Evolutionary conservation across 2,797 vertebrate species (phyloP), one percentile per base, ranked within the genome.

Genomic region (Melopsittacus undulatus): DNA sequence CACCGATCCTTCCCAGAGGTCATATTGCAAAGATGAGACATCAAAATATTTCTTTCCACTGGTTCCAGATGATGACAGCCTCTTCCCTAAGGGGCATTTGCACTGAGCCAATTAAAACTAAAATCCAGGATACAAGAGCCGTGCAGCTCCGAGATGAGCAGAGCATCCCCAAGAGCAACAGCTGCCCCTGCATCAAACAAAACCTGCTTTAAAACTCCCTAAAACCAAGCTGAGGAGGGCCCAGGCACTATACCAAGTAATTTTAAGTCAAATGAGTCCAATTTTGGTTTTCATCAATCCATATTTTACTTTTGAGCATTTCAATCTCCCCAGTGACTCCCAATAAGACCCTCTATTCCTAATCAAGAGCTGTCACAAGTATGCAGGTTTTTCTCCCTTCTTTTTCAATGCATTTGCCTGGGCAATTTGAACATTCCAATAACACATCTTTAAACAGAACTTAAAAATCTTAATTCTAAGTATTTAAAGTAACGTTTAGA

Each of bases 1-100:
- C 77, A 43, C 36, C 2, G 29, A 81, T 4, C 77, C 85, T 32
- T 43, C 76, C 90, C 90, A 10, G 10, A 30, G 52, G n/a, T 16
- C 0, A 0, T 3, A 7, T 7, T 70, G 38, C 91, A 48, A 79
- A 34, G 45, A 15, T 0, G 12, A 56, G 69, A 21, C 40, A 64
- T 24, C 42, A 9, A 54, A 46, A 34, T 12, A 5, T 1, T 67
- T 56, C 24, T 40, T 7, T 9, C 48, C 76, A 4, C 73, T 11
- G 69, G 30, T 12, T 95, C 61, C 5, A 43, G 66, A 13, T 9
- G 10, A 2, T 66, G 83, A 9, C 69, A 91, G 69, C 13, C 34
- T 86, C 80, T 24, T 20, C 63, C 85, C 90, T 51, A 23, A 22
- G 0, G 4, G 87, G 43, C 12, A 6, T 56, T 52, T 62, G 11